These are phyloP conservation scores for Polydesmus complanatus DNA, from an alignment of 2,888 invertebrate species.

Conservation along the genomic window DNA sequence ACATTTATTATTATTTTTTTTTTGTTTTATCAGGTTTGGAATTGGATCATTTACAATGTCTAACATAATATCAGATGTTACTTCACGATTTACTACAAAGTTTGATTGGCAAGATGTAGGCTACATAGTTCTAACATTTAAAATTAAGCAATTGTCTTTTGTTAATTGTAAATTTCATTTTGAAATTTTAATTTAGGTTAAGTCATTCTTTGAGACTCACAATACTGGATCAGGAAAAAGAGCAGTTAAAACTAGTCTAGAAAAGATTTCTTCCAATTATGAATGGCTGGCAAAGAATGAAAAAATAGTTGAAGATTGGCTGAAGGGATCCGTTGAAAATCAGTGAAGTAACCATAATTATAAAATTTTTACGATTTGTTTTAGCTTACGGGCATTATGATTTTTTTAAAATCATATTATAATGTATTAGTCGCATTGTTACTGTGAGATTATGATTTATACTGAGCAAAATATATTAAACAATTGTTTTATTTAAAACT, in stretches of 20 bases:
- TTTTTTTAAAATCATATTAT: too few species aligned
- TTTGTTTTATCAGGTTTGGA: conserved; percentile 24
- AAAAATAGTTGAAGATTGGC: conserved; percentile 27
- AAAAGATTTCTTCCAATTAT: conserved; percentile 30
- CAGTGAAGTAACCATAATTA: too few species aligned
- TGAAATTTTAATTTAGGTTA: conserved; percentile 39
- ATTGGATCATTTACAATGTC: conserved; percentile 10
- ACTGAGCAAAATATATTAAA: too few species aligned
- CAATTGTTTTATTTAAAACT: too few species aligned
- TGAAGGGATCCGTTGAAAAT: conserved; percentile 19
- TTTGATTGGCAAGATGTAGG: conserved; percentile 65
- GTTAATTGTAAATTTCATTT: not conserved
- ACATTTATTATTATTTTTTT: not conserved
- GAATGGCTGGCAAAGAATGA: conserved; percentile 28
- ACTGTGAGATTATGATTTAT: too few species aligned
- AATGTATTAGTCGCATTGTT: too few species aligned
- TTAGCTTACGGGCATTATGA: too few species aligned
- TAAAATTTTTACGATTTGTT: too few species aligned
- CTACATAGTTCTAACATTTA: conserved; percentile 48
- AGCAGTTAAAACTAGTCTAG: conserved; percentile 29
- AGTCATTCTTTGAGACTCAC: conserved; percentile 45
- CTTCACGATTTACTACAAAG: conserved; percentile 53
- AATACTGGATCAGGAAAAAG: conserved; percentile 26
- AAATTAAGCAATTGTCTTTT: not conserved
- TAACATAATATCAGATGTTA: conserved; percentile 38